Evolutionary conservation across 2,888 invertebrate genomes (phyloP).

Genomic region (Antitype chi): DNA sequence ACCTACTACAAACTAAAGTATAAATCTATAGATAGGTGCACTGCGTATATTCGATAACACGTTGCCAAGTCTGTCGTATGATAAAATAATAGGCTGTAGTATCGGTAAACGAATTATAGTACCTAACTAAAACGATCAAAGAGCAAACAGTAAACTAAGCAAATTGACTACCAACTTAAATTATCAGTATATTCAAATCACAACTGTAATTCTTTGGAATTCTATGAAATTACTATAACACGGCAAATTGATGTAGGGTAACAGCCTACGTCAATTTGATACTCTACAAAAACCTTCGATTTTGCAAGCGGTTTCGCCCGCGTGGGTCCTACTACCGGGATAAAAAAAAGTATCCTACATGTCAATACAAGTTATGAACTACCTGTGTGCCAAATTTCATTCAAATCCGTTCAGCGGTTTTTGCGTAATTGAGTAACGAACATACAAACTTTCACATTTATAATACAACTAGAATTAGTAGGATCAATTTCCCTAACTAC

Average conservation of each 20-base stretch:
- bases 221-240: neutral
- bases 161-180: neutral
- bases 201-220: neutral
- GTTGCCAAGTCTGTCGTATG: constrained; percentile 18
- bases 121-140: neutral
- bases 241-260: neutral
- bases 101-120: constrained; percentile 1
- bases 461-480: too few relatives aligned
- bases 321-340: too few relatives aligned
- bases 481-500: neutral
- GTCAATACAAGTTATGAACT: too few relatives aligned
- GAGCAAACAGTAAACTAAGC: neutral
- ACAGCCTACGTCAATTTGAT: neutral
- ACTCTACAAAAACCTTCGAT: neutral
- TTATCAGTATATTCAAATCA: neutral
- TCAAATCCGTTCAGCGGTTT: too few relatives aligned
- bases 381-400: too few relatives aligned
- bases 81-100: constrained; percentile 3
- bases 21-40: constrained; percentile 39
- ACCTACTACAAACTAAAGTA: constrained; percentile 30
- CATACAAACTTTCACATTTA: too few relatives aligned
- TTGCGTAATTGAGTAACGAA: too few relatives aligned
- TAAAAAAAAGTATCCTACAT: too few relatives aligned
- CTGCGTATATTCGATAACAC: constrained; percentile 25
- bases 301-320: too few relatives aligned